Percentiles rank a stretch among this genome's conserved stretches.
phyloP scores from a whole-genome alignment of 2,113 vertebrate genomes.

The Corynorhinus townsendii region DNA sequence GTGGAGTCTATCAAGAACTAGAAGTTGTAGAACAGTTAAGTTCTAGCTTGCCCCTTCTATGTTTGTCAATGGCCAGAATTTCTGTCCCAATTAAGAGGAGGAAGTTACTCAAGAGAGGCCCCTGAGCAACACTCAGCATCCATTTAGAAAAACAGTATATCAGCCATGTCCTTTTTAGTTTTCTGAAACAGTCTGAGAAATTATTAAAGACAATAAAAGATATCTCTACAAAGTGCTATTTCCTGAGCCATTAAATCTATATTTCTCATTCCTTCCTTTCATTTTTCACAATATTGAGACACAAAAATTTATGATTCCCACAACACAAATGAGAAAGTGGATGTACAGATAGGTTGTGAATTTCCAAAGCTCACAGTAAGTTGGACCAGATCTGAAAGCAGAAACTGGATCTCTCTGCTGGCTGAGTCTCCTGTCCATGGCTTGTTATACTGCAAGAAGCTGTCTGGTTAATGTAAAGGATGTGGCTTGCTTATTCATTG shows the following conservation, averaged over 20 bases:
- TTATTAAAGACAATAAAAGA: conserved; percentile 20
- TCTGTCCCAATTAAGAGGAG: conserved; percentile 20
- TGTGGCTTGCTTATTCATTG: conserved; percentile 4
- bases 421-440: background rate
- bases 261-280: background rate
- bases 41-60: background rate
- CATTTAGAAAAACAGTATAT: background rate
- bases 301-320: conserved; percentile 5
- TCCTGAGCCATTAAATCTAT: conserved; percentile 33
- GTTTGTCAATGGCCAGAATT: background rate
- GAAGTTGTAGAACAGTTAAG: background rate
- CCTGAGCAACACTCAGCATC: background rate
- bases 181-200: background rate
- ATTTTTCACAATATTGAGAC: background rate
- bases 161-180: background rate
- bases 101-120: conserved; percentile 23
- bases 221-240: background rate
- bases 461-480: background rate
- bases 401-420: conserved; percentile 11
- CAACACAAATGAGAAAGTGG: background rate
- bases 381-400: background rate
- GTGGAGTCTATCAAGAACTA: background rate
- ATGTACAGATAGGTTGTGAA: background rate
- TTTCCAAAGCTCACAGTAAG: conserved; percentile 21
- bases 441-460: background rate